Evolutionary conservation across 2,888 invertebrate genomes (phyloP).

Genomic region (Pachydiplax longipennis): DNA sequence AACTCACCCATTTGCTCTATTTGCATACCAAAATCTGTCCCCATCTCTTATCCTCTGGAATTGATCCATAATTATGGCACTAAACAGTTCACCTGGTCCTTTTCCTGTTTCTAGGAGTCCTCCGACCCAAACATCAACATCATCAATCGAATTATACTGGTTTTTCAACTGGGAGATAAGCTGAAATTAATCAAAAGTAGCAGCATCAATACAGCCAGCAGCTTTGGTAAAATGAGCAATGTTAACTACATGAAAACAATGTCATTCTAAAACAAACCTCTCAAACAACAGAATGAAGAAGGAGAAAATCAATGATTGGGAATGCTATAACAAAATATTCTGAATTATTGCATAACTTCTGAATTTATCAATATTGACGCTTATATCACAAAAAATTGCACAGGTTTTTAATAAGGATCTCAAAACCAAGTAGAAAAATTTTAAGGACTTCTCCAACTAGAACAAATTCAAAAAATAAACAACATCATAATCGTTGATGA

Average conservation of each 20-base stretch:
- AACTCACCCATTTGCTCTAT: constrained; percentile 59
- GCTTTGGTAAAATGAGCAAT: background rate
- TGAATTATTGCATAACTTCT: too few species aligned
- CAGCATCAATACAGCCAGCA: background rate
- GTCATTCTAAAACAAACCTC: background rate
- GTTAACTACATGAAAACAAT: background rate
- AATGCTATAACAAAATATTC: too few species aligned
- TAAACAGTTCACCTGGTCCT: constrained; percentile 64
- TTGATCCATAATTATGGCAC: constrained; percentile 64
- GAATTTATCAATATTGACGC: too few species aligned
- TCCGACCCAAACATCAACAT: constrained; percentile 66
- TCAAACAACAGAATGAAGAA: too few species aligned
- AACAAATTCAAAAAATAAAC: too few species aligned
- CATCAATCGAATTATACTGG: constrained; percentile 59
- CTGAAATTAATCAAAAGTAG: constrained; percentile 50
- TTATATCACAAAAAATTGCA: too few species aligned
- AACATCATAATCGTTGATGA: too few species aligned
- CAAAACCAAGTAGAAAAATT: too few species aligned
- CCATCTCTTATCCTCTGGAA: constrained; percentile 65
- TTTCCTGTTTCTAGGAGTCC: constrained; percentile 64
- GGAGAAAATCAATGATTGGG: background rate
- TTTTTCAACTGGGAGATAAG: constrained; percentile 51
- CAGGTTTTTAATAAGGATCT: too few species aligned
- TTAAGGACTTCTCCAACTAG: too few species aligned
- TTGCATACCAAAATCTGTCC: constrained; percentile 69